These are phyloP conservation scores for Cyaniris semiargus DNA, from an alignment of 2,888 invertebrate genomes.

Conservation along the genomic window DNA sequence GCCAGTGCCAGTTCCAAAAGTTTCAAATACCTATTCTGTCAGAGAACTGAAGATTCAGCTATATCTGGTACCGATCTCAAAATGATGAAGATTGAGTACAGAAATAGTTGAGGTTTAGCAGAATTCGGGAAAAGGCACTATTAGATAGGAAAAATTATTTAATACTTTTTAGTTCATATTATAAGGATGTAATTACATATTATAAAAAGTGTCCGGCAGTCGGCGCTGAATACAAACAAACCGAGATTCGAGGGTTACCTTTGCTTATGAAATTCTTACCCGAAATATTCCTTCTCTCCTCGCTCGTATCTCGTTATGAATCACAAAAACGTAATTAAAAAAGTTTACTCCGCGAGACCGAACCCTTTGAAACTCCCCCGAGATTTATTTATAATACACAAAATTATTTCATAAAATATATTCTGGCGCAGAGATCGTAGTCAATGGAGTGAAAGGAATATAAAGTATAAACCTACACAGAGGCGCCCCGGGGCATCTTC, in stretches of 20 bases:
- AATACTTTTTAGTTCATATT: too few species aligned
- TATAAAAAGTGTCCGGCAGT: neutral
- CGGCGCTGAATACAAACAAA: neutral
- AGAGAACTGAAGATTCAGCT: too few species aligned
- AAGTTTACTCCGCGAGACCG: constrained; percentile 1
- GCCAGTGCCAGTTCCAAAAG: too few species aligned
- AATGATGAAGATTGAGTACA: too few species aligned
- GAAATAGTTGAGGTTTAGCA: too few species aligned
- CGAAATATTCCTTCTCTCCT: constrained; percentile 11
- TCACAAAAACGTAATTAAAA: constrained; percentile 15
- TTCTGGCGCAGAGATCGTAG: neutral
- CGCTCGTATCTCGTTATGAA: constrained; percentile 8
- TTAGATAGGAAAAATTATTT: too few species aligned
- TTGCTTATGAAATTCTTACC: neutral
- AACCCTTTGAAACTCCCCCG: constrained; percentile 8
- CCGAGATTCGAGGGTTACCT: neutral
- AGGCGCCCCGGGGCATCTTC: neutral
- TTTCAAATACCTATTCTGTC: too few species aligned
- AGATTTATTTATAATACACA: constrained; percentile 15
- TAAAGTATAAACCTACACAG: constrained; percentile 2
- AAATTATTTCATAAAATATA: constrained; percentile 6
- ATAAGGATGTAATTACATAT: too few species aligned
- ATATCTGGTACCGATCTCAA: too few species aligned
- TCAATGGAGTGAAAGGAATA: neutral
- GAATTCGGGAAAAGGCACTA: too few species aligned